Percentiles rank a stretch among this genome's conserved stretches.
These are phyloP conservation scores for Wasmannia auropunctata DNA, from an alignment of 1,140 invertebrate genomes.

Conservation along the genomic window DNA sequence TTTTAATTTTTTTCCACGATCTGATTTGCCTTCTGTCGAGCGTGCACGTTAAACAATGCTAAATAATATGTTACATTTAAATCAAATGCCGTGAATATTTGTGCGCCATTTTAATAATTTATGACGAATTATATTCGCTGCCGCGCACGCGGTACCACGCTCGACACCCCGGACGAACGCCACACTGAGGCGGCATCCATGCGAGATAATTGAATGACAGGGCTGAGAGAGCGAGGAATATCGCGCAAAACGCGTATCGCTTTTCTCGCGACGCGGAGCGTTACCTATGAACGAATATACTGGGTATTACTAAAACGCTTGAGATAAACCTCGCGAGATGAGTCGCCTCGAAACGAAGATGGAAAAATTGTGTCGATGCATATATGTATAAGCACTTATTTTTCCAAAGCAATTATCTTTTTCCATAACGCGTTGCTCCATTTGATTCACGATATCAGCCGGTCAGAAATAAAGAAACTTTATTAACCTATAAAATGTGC, in stretches of 20 bases:
- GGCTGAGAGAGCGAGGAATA: constrained; percentile 56
- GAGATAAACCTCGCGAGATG: constrained; percentile 35
- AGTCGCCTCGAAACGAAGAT: background rate
- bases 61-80: constrained; percentile 44
- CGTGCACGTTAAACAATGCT: constrained; percentile 1
- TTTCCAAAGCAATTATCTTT: background rate
- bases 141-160: constrained; percentile 12
- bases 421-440: background rate
- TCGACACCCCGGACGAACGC: constrained; percentile 51
- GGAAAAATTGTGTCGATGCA: background rate
- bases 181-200: constrained; percentile 53
- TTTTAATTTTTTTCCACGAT: background rate
- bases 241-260: constrained; percentile 48
- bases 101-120: constrained; percentile 54
- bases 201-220: constrained; percentile 59
- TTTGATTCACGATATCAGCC: background rate
- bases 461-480: background rate
- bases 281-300: constrained; percentile 29
- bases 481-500: background rate
- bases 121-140: constrained; percentile 52
- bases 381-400: background rate
- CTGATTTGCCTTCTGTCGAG: background rate
- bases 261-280: constrained; percentile 39
- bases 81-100: constrained; percentile 41
- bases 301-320: constrained; percentile 42